These are phyloP conservation scores for Cricetomys ansorgei DNA, from an alignment of 2,113 vertebrate genomes.

Conservation along the genomic window DNA sequence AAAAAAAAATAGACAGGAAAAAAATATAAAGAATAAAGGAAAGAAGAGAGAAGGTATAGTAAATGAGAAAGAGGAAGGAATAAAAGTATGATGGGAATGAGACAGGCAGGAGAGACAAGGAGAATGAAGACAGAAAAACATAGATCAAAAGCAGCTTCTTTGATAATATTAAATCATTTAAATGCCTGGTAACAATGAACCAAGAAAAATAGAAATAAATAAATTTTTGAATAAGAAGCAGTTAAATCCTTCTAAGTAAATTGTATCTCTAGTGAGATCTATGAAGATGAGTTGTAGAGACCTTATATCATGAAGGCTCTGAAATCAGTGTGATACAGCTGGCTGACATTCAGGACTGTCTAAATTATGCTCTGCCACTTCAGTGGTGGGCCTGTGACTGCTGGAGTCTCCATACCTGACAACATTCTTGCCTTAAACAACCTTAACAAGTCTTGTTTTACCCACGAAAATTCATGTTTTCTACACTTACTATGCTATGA, in stretches of 20 bases:
- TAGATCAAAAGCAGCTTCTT: neutral
- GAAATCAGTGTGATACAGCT: too few species aligned
- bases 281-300: neutral
- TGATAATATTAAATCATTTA: neutral
- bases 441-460: neutral
- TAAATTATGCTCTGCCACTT: neutral
- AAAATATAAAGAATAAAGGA: neutral
- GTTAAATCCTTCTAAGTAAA: neutral
- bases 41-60: neutral
- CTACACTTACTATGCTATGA: rapidly evolving
- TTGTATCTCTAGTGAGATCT: neutral
- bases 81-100: too few species aligned
- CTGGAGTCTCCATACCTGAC: neutral
- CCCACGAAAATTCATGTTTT: neutral
- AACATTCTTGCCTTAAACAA: neutral
- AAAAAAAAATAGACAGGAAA: neutral
- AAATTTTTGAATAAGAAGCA: neutral
- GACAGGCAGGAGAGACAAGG: too few species aligned
- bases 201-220: neutral
- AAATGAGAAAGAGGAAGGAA: neutral
- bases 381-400: neutral
- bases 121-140: neutral
- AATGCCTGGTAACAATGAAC: neutral
- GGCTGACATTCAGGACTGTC: neutral
- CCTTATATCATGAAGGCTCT: too few species aligned